phyloP scores from a whole-genome alignment of 2,113 vertebrate species.

The Hyla sarda region DNA sequence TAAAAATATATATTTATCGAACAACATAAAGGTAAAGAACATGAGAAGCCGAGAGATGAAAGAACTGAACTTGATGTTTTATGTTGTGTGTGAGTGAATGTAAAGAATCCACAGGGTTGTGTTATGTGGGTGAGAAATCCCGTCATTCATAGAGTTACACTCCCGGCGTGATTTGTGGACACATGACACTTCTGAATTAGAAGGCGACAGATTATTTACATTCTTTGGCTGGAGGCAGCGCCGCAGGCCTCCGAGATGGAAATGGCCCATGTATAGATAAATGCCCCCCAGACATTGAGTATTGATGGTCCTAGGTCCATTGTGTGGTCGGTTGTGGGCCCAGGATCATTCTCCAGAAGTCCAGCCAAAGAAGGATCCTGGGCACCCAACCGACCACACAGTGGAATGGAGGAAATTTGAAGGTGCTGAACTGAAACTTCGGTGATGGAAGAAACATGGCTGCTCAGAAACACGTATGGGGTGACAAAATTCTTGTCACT shows the following conservation, averaged over 20 bases:
- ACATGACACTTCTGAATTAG: not conserved
- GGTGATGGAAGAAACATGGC: no score
- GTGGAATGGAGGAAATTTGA: no score
- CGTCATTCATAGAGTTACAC: not conserved
- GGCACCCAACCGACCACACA: no score
- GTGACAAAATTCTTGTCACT: no score
- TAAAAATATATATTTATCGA: no score
- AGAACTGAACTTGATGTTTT: not conserved
- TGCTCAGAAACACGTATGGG: no score
- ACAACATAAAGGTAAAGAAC: not conserved
- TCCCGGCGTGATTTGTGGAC: not conserved
- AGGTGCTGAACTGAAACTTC: no score
- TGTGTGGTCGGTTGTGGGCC: no score
- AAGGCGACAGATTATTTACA: not conserved
- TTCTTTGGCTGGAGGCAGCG: not conserved
- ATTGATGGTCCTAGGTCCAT: not conserved
- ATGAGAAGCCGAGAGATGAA: not conserved
- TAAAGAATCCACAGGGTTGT: not conserved
- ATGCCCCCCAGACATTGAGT: not conserved
- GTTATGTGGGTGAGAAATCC: slow-evolving; percentile 8
- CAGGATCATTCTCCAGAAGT: no score
- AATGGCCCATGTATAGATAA: not conserved
- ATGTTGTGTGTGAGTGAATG: not conserved
- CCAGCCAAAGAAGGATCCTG: no score
- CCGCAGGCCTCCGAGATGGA: not conserved